These are phyloP conservation scores for Thumatha senex DNA, from an alignment of 2,888 invertebrate genomes.

Conservation along the genomic window DNA sequence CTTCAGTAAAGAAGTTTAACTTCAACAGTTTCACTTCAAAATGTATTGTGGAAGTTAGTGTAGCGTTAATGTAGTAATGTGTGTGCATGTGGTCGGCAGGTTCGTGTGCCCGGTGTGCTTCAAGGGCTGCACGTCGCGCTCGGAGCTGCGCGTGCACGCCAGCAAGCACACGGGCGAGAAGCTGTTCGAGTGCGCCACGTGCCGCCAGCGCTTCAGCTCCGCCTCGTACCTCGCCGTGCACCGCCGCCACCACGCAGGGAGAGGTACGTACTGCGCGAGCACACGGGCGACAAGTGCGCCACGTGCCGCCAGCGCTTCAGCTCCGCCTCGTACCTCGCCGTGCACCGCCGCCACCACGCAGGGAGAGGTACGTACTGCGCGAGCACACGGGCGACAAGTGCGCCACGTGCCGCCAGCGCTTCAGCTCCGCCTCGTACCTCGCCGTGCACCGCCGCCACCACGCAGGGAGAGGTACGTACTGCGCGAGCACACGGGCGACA, in stretches of 20 bases:
- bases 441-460: constrained; percentile 73
- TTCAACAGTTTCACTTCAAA: too few species aligned
- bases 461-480: constrained; percentile 63
- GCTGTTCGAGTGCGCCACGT: constrained; percentile 66
- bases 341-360: constrained; percentile 68
- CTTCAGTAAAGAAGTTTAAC: too few species aligned
- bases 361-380: constrained; percentile 58
- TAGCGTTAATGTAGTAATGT: too few species aligned
- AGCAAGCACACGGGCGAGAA: constrained; percentile 74
- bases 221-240: constrained; percentile 74
- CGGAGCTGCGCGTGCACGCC: constrained; percentile 72
- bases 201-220: constrained; percentile 70
- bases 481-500: too few species aligned
- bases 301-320: constrained; percentile 62
- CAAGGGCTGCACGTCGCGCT: constrained; percentile 73
- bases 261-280: constrained; percentile 49
- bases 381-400: too few species aligned
- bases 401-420: constrained; percentile 64
- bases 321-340: constrained; percentile 69
- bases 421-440: constrained; percentile 59
- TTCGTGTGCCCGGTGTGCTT: constrained; percentile 74
- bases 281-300: too few species aligned
- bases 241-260: constrained; percentile 67
- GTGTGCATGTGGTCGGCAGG: constrained; percentile 41
- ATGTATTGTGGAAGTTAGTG: too few species aligned